phyloP scores from a whole-genome alignment of 2,797 vertebrate species.

The Myiotriccus ornatus region DNA sequence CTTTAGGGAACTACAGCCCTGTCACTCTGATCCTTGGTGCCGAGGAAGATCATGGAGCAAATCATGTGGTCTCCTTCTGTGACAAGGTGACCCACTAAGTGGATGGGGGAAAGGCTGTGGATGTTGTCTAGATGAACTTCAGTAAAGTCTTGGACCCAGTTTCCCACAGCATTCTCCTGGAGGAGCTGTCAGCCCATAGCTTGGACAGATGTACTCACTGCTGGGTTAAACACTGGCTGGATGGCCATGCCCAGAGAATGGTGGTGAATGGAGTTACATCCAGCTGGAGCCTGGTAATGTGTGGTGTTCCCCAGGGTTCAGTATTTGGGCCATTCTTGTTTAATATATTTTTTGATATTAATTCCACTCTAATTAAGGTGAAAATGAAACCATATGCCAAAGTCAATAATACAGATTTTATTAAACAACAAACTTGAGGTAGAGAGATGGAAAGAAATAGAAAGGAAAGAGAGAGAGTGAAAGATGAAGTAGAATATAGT shows the following conservation, averaged over 20 bases:
- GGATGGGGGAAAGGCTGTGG: background rate
- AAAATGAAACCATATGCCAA: background rate
- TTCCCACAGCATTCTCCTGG: background rate
- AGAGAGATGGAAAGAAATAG: background rate
- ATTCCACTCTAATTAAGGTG: background rate
- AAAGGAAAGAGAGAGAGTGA: too few species aligned
- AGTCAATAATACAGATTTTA: background rate
- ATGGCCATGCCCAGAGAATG: background rate
- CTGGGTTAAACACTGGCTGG: background rate
- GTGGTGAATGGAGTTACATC: background rate
- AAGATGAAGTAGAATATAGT: background rate
- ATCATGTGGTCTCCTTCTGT: background rate
- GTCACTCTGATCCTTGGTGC: background rate
- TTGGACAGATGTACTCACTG: background rate
- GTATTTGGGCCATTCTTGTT: background rate
- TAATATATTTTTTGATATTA: background rate
- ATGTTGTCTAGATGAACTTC: background rate
- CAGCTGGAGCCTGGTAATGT: background rate
- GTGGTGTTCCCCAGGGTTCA: background rate
- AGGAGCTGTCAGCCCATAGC: background rate
- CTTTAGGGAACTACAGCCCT: background rate
- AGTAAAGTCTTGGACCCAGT: background rate
- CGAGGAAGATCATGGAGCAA: background rate
- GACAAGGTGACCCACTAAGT: background rate
- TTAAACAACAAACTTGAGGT: background rate